Conservation (phyloP, 2,888 invertebrate species). For the Micropterix aruncella region DNA sequence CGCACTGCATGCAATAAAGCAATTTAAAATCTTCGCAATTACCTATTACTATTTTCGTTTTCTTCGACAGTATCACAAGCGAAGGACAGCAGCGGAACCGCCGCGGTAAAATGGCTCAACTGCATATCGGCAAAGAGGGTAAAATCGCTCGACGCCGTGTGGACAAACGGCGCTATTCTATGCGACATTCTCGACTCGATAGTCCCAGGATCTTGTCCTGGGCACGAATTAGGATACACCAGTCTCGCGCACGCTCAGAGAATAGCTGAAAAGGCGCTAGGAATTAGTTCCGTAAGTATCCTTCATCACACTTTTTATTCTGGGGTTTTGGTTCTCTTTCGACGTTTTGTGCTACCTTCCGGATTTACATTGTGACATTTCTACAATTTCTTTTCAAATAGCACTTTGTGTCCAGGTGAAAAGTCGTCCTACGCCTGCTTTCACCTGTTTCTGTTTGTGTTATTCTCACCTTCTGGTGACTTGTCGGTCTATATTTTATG, state of each 20-base stretch:
- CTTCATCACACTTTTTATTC: neutral
- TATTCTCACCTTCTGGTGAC: no score
- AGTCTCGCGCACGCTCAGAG: constrained; percentile 40
- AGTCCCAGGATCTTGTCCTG: constrained; percentile 45
- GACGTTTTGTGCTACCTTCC: no score
- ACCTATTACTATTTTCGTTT: no score
- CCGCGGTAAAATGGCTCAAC: constrained; percentile 29
- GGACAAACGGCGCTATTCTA: constrained; percentile 44
- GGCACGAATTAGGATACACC: constrained; percentile 30
- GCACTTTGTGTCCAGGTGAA: no score
- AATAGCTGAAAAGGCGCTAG: constrained; percentile 44
- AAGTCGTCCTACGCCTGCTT: no score
- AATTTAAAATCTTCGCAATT: no score
- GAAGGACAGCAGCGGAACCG: constrained; percentile 29
- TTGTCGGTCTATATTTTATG: no score
- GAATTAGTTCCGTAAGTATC: constrained; percentile 36
- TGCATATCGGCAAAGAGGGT: constrained; percentile 26
- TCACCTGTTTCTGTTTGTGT: no score
- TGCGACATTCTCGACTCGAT: constrained; percentile 43
- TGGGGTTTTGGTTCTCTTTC: no score
- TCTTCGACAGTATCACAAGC: constrained; percentile 28
- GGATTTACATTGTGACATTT: no score
- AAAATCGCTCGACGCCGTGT: constrained; percentile 36
- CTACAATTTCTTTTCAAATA: no score
- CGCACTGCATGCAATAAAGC: no score